A percentile compares a stretch with the other conserved stretches of the same genome.
Evolutionary conservation across 2,113 vertebrate genomes (phyloP).

Genomic region (Sarotherodon lohbergeri): DNA sequence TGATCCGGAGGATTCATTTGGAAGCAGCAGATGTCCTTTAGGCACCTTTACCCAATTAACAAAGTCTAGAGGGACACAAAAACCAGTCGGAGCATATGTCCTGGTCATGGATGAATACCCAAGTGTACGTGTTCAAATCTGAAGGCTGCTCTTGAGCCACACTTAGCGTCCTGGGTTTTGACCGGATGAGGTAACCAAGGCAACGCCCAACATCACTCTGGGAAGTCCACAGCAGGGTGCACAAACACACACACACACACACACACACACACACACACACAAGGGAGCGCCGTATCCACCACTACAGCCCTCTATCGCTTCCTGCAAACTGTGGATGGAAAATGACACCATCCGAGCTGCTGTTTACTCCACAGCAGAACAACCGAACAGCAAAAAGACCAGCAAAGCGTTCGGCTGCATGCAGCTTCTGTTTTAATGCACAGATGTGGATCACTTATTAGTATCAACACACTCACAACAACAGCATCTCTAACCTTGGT

Average conservation of each 20-base stretch:
- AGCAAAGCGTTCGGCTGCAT: neutral
- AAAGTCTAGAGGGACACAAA: neutral
- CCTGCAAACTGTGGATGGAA: neutral
- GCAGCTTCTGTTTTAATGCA: neutral
- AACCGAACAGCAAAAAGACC: neutral
- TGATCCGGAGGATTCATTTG: neutral
- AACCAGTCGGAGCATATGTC: slow-evolving; percentile 5
- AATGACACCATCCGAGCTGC: neutral
- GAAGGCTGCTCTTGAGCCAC: neutral
- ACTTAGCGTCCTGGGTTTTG: neutral
- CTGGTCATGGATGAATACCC: slow-evolving; percentile 24
- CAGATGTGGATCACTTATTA: neutral
- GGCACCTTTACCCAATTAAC: slow-evolving; percentile 29
- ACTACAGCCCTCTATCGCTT: neutral
- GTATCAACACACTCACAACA: neutral
- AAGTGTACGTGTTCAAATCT: neutral
- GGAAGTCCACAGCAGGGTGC: slow-evolving; percentile 11
- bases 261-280: neutral
- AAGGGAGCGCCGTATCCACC: neutral
- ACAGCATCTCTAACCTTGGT: neutral
- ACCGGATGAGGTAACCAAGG: slow-evolving; percentile 48
- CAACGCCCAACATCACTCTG: slow-evolving; percentile 20
- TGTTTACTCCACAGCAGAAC: neutral
- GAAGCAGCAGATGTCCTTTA: slow-evolving; percentile 28
- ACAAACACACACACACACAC: neutral